Evolutionary conservation across 30 jellyfish, hydroid and myxozoan genomes (phyloP).

Genomic region (Cassiopea andromeda): DNA sequence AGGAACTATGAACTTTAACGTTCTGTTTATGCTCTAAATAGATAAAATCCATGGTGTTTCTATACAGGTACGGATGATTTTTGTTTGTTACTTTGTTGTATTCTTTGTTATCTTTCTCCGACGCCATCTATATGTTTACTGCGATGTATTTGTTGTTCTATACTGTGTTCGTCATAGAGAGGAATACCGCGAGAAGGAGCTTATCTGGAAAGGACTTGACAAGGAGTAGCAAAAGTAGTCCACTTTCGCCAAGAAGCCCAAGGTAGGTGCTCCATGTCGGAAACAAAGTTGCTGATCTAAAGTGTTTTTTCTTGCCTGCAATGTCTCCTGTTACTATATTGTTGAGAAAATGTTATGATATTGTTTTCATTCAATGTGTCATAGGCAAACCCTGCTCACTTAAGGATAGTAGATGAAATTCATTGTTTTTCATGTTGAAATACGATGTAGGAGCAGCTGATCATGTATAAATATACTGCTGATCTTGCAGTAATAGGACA

Average conservation of each 20-base stretch:
- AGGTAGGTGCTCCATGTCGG: background rate
- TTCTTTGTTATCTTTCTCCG: too few species aligned
- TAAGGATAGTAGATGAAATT: background rate
- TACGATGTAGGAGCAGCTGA: background rate
- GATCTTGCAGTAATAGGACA: background rate
- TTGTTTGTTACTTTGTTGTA: too few species aligned
- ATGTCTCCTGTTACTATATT: too few species aligned
- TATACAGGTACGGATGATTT: too few species aligned
- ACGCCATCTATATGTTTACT: too few species aligned
- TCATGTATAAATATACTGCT: background rate
- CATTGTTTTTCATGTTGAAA: background rate
- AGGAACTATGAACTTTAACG: too few species aligned
- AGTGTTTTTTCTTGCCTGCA: too few species aligned
- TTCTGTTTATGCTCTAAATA: too few species aligned
- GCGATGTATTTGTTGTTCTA: background rate
- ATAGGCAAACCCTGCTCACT: too few species aligned
- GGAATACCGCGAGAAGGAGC: constrained; percentile 8
- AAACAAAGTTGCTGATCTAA: too few species aligned
- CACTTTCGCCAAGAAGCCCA: constrained; percentile 20
- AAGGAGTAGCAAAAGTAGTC: background rate
- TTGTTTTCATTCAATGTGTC: background rate
- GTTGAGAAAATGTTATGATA: too few species aligned
- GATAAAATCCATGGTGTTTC: too few species aligned
- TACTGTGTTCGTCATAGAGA: constrained; percentile 2
- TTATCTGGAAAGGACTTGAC: background rate